Evolutionary conservation across 2,113 vertebrate species (phyloP), one percentile per base, ranked within the genome.

Genomic region (Mastomys coucha): DNA sequence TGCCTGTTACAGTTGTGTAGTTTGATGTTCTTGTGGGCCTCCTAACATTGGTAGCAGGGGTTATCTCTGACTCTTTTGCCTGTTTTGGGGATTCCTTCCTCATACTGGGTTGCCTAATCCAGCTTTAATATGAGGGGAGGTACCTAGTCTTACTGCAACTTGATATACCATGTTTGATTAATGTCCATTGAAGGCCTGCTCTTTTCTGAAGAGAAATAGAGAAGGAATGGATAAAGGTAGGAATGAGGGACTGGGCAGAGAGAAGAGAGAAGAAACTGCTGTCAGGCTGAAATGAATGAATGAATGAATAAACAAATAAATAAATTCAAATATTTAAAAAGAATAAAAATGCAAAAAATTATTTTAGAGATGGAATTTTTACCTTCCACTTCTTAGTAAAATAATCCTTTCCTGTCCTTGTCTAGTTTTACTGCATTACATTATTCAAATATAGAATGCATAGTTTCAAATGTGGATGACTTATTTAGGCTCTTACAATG

Each of bases 401-500:
- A 53, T 91, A 67, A 58, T 75, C 67, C 33, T 65, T n/a, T 22
- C 33, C 8, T 77, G 17, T 2, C 10, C 76, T 96, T 90, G 13
- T 78, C 53, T 90, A 36, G 42, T 53, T 93, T 94, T 77, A 77
- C 36, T 82, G 5, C 8, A 77, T 82, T 73, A 1, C 36, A 36
- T 73, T 84, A 8, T 93, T 87, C 73, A 33, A 53, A n/a, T 88
- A 26, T 20, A 70, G 58, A 81, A 77, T n/a, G 2, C 53, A 67
- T 76, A 63, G 26, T 92, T 93, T 95, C 73, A 92, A 89, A 87
- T 51, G 4, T 67, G 36, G 36, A 92, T 33, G 72, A 39, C 84
- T 56, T 88, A 11, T 73, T 94, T 60, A 73, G 70, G 4, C 58
- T 70, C 93, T 89, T 51, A 24, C 86, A 82, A 73, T 81, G 20